A percentile compares a stretch with the other conserved stretches of the same genome.
phyloP scores from a whole-genome alignment of 2,888 invertebrate species.

The Orgyia antiqua region DNA sequence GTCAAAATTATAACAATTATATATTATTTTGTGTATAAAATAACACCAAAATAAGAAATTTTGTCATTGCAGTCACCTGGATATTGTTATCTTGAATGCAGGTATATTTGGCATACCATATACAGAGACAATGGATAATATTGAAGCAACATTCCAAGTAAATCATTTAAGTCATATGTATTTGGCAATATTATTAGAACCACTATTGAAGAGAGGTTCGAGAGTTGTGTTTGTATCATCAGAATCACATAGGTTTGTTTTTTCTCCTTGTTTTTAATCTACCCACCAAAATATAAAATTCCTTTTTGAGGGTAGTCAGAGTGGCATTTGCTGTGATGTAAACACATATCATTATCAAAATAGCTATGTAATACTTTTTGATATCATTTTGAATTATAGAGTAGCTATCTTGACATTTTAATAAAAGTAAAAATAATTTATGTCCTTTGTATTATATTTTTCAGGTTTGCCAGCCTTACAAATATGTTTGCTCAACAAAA shows the following conservation, averaged over 20 bases:
- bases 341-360: no score
- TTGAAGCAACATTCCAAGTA: conserved; percentile 90
- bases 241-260: conserved; percentile 87
- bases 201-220: conserved; percentile 81
- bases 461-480: conserved; percentile 66
- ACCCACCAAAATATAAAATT: no score
- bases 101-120: conserved; percentile 88
- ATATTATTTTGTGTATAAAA: no score
- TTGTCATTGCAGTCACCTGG: conserved; percentile 80
- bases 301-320: no score
- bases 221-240: conserved; percentile 93
- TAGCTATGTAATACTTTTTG: no score
- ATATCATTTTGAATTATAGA: no score
- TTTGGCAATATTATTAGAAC: conserved; percentile 85
- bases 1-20: no score
- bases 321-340: no score
- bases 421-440: no score
- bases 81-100: conserved; percentile 89
- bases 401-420: no score
- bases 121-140: conserved; percentile 84
- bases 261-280: background rate
- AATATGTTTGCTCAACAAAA: conserved; percentile 75
- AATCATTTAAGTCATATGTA: conserved; percentile 92
- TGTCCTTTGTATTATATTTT: no score
- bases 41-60: no score